A percentile compares a stretch with the other conserved stretches of the same genome.
Evolutionary conservation across 2,113 vertebrate species (phyloP).

Genomic region (Pseudopodoces humilis): DNA sequence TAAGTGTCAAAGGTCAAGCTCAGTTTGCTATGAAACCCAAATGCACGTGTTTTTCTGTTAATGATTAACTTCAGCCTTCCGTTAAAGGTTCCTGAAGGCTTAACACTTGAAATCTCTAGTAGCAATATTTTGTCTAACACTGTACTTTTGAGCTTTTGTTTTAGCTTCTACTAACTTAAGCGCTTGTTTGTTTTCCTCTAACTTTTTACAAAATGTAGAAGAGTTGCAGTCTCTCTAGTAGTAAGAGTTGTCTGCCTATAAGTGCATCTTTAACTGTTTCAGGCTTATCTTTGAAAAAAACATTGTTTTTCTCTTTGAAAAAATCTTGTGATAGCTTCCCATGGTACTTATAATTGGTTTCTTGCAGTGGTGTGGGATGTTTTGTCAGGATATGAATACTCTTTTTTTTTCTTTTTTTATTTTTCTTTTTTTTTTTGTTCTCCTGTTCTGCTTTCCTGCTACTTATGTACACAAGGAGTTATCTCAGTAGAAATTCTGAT

Average conservation of each 20-base stretch:
- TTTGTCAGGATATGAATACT: background rate
- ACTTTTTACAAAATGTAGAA: background rate
- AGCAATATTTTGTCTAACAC: background rate
- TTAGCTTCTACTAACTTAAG: background rate
- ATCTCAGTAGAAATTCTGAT: background rate
- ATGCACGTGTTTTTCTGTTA: constrained; percentile 61
- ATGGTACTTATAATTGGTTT: background rate
- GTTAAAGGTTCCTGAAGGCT: constrained; percentile 38
- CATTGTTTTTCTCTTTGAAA: background rate
- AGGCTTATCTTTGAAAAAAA: background rate
- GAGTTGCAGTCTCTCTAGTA: background rate
- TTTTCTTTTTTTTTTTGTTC: background rate
- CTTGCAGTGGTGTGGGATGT: background rate
- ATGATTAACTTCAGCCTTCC: constrained; percentile 52
- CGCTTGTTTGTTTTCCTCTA: background rate
- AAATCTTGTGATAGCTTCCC: background rate
- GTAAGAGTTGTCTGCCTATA: background rate
- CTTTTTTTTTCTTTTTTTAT: background rate
- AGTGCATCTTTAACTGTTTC: background rate
- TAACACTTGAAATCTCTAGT: background rate
- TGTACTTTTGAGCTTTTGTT: background rate
- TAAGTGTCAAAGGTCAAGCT: constrained; percentile 70
- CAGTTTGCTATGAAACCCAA: constrained; percentile 55
- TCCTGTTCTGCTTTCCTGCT: background rate
- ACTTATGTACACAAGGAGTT: background rate